Conservation (phyloP, 2,797 vertebrate species). For the Anomalospiza imberbis region DNA sequence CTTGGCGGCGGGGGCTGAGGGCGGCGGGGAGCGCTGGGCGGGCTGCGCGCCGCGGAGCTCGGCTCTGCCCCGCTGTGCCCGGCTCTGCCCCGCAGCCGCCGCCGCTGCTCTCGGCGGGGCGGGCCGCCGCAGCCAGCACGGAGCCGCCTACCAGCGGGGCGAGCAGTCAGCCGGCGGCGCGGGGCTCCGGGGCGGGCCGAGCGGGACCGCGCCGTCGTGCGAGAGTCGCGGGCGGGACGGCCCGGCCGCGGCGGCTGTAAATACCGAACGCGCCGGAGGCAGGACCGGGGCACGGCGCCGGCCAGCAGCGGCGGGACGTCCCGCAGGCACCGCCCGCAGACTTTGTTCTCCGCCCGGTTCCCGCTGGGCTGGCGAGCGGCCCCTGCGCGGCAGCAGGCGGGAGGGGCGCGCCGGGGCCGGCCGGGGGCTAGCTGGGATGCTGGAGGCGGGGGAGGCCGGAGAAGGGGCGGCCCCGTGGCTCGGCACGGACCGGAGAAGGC, state of each 20-base stretch:
- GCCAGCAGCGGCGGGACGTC: not conserved
- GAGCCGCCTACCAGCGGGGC: not conserved
- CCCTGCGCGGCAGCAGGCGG: not conserved
- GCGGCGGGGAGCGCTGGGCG: not conserved
- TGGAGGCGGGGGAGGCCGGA: not conserved
- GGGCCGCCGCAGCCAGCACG: not conserved
- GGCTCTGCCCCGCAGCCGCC: not conserved
- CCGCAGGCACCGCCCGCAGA: slow-evolving; percentile 22
- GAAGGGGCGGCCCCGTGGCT: not conserved
- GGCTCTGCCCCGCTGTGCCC: not conserved
- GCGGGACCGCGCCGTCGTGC: not conserved
- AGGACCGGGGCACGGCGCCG: not conserved
- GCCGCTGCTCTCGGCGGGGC: not conserved
- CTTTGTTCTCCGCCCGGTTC: not conserved
- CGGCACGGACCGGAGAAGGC: not conserved
- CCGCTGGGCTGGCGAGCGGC: not conserved
- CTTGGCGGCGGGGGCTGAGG: slow-evolving; percentile 57
- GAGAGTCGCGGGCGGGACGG: not conserved
- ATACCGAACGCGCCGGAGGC: not conserved
- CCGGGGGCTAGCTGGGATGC: not conserved
- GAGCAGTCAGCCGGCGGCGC: not conserved
- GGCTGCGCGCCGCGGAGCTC: not conserved
- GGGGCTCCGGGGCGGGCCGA: not conserved
- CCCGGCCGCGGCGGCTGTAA: not conserved
- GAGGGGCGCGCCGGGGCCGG: not conserved